These are phyloP conservation scores for Halocaridina rubra DNA, from an alignment of 2,888 invertebrate genomes.

Conservation along the genomic window DNA sequence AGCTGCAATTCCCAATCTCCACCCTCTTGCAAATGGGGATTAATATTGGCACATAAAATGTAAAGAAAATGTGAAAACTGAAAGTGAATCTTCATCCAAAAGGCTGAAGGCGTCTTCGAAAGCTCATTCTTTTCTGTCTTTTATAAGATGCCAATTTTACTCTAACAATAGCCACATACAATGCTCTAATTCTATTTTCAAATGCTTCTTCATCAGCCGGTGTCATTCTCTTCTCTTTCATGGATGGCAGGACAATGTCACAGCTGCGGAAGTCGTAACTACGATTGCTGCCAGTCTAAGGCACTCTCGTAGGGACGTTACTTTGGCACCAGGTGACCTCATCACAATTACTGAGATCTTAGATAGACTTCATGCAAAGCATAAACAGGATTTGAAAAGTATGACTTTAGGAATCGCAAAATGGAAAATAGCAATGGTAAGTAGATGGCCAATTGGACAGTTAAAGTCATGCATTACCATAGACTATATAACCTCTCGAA, in stretches of 20 bases:
- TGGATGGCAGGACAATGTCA: conserved; percentile 3
- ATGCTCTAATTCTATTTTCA: no score
- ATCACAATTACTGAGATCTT: neutral
- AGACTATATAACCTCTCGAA: neutral
- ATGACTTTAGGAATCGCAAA: neutral
- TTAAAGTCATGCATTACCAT: neutral
- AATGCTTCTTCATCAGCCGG: neutral
- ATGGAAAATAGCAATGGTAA: neutral
- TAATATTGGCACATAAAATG: no score
- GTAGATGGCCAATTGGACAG: no score
- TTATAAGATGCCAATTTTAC: no score
- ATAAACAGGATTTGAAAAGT: neutral
- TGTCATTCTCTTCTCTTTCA: conserved; percentile 1
- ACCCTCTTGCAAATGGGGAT: no score
- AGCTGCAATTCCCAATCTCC: no score
- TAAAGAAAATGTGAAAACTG: no score
- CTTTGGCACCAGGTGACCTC: conserved; percentile 13
- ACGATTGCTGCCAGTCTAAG: neutral
- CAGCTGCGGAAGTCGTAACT: conserved; percentile 5
- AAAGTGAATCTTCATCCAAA: no score
- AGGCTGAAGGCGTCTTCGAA: no score
- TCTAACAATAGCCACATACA: no score
- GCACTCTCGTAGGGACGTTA: neutral
- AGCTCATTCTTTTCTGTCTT: no score
- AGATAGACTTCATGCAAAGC: neutral